phyloP scores from a whole-genome alignment of 2,113 vertebrate species.

The Gambusia holbrooki region DNA sequence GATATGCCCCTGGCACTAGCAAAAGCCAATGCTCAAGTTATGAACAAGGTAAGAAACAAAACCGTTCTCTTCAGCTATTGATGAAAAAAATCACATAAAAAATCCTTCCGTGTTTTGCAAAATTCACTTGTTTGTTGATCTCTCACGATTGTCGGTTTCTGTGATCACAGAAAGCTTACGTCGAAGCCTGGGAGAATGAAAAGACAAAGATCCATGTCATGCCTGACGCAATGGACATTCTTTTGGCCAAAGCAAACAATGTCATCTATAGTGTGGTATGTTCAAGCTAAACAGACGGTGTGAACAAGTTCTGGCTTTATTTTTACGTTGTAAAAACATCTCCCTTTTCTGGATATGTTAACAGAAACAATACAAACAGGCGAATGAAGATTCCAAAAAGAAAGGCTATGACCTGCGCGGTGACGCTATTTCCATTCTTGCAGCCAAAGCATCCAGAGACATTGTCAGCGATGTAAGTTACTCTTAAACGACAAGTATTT shows the following conservation, averaged over 20 bases:
- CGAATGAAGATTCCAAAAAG: constrained; percentile 86
- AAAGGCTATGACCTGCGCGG: constrained; percentile 87
- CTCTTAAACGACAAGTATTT: no score
- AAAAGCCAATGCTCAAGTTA: constrained; percentile 82
- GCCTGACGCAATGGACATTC: constrained; percentile 85
- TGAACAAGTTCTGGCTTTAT: neutral
- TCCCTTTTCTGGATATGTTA: constrained; percentile 11
- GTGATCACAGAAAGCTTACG: constrained; percentile 75
- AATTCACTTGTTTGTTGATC: neutral
- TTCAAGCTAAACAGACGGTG: neutral
- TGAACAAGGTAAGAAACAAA: constrained; percentile 81
- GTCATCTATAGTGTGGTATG: constrained; percentile 82
- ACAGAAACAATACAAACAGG: constrained; percentile 90
- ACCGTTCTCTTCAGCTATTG: neutral
- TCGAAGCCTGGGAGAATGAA: constrained; percentile 84
- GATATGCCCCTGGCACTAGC: constrained; percentile 83
- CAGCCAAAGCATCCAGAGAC: constrained; percentile 86
- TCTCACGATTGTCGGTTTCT: neutral
- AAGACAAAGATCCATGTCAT: constrained; percentile 87
- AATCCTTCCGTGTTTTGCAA: neutral
- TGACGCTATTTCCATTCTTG: constrained; percentile 87
- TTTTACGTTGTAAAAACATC: neutral
- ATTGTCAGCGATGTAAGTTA: constrained; percentile 87
- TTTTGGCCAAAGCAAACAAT: constrained; percentile 51
- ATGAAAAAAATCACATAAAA: neutral